Evolutionary conservation across 2,113 vertebrate genomes (phyloP), one percentile per base, ranked within the genome.

Genomic region (Dasyurus viverrinus): DNA sequence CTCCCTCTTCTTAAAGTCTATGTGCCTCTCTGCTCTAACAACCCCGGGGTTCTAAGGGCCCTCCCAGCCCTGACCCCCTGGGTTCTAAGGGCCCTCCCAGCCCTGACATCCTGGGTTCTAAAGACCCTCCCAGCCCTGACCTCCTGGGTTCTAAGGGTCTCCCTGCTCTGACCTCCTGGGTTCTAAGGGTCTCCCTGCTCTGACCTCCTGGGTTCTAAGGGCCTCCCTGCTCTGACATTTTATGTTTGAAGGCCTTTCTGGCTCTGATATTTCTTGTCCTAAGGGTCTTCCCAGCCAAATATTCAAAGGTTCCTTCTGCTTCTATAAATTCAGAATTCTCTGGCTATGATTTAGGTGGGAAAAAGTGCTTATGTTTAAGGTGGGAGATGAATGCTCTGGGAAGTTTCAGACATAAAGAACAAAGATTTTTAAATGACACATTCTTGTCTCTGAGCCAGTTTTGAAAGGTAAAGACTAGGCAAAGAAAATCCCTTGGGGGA

Each of bases 361-460:
- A 84, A 84, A 36, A 23, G 76, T 26, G 12, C 53, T 52, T 19
- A 48, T 53, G 53, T 90, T 92, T 53, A 30, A 26, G 1, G 91
- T 42, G 90, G 42, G 48, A 93, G 95, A 96, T 89, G 46, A 84
- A 60, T 19, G 1, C 48, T 4, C 53, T 84, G 94, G 96, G 93
- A 92, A 89, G 68, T 48, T 22, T 27, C 50, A 90, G 93, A 89
- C 91, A 89, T 89, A 53, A 89, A 50, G 93, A 53, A 93, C 90
- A 97, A 97, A 92, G 92, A 76, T 76, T 76, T 76, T 76, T 3
- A 14, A 76, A 89, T 90, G 96, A 96, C 94, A 93, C 96, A 94
- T 97, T 97, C 97, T 92, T 97, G 97, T 96, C 95, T 27, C 46
- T 54, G 90, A 55, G 97, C 96, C 96, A 96, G 54, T 53, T 55